These are phyloP conservation scores for Tachystola acroxantha DNA, from an alignment of 2,888 invertebrate species.

Conservation along the genomic window DNA sequence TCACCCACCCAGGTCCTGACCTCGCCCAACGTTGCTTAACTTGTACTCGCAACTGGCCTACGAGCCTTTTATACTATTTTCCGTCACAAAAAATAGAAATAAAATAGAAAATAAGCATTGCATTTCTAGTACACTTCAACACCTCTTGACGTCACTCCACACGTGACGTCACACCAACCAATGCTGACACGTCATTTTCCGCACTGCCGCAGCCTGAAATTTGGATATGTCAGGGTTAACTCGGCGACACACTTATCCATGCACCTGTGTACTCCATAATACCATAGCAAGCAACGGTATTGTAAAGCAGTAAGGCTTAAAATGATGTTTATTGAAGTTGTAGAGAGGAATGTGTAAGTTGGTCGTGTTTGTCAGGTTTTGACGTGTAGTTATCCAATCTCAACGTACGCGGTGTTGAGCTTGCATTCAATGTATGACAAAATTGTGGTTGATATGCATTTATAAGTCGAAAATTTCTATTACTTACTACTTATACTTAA, in stretches of 20 bases:
- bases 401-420: conserved; percentile 24
- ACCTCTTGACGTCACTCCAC: conserved; percentile 6
- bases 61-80: too few relatives aligned
- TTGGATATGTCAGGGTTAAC: conserved; percentile 46
- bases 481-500: too few relatives aligned
- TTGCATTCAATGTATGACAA: conserved; percentile 29
- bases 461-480: too few relatives aligned
- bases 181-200: conserved; percentile 68
- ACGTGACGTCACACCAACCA: conserved; percentile 7
- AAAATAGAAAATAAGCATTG: too few relatives aligned
- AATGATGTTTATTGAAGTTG: conserved; percentile 3
- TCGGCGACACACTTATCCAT: conserved; percentile 16
- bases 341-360: conserved; percentile 11
- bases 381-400: conserved; percentile 28
- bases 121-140: conserved; percentile 1
- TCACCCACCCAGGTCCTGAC: too few relatives aligned
- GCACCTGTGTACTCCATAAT: too few relatives aligned
- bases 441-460: too few relatives aligned
- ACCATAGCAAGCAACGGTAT: background rate
- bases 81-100: too few relatives aligned
- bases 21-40: too few relatives aligned
- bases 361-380: conserved; percentile 17
- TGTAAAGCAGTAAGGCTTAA: conserved; percentile 2
- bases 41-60: too few relatives aligned
- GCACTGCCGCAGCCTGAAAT: conserved; percentile 45